A percentile compares a stretch with the other conserved stretches of the same genome.
phyloP scores from a whole-genome alignment of 2,888 invertebrate genomes.

The Parnassius orleans region DNA sequence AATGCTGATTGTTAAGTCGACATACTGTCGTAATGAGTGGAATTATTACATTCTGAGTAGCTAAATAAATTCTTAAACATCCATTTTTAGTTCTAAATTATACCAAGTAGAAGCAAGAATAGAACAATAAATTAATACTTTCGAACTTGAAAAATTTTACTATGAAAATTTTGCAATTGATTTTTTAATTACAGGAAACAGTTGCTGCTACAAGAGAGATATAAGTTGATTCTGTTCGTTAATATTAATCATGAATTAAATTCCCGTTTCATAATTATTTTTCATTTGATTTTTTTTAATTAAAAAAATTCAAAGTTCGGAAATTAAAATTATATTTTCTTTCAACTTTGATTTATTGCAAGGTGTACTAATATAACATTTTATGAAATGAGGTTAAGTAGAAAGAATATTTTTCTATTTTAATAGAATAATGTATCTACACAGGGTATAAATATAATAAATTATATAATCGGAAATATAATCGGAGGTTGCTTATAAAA shows the following conservation, averaged over 20 bases:
- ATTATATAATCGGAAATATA: not conserved
- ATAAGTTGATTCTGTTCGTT: not conserved
- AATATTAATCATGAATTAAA: not conserved
- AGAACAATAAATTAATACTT: too few relatives aligned
- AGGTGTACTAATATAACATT: too few relatives aligned
- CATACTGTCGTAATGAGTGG: too few relatives aligned
- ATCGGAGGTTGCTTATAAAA: not conserved
- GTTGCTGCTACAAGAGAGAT: not conserved
- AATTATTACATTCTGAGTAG: too few relatives aligned
- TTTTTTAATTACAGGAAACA: not conserved
- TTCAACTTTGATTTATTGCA: too few relatives aligned
- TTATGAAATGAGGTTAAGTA: not conserved
- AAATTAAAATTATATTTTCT: too few relatives aligned
- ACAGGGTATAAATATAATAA: conserved; percentile 14
- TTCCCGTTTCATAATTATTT: not conserved
- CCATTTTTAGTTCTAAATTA: too few relatives aligned
- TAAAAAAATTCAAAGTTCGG: too few relatives aligned
- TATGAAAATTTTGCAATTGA: not conserved
- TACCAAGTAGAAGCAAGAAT: too few relatives aligned
- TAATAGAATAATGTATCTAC: not conserved
- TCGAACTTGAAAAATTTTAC: not conserved
- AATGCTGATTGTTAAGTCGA: too few relatives aligned
- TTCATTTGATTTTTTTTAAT: not conserved
- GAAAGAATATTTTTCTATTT: not conserved
- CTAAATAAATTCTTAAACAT: too few relatives aligned